These are phyloP conservation scores for Pterocles orientalis DNA, from an alignment of 2,113 vertebrate genomes.

Conservation along the genomic window DNA sequence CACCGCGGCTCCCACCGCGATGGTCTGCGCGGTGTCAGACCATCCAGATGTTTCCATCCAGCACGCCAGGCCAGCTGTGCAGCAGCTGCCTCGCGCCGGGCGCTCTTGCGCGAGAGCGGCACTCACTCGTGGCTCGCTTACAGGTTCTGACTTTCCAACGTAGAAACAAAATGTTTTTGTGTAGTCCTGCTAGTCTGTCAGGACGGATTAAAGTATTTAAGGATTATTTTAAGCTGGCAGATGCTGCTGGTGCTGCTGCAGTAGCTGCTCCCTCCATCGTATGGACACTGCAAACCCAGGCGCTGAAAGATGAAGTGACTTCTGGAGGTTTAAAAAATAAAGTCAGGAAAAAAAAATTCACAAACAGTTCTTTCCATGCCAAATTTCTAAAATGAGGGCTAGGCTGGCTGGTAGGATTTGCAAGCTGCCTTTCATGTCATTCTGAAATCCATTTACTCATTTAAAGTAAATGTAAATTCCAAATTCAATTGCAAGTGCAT, in stretches of 20 bases:
- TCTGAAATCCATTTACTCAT: background rate
- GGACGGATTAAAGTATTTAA: background rate
- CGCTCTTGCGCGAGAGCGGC: background rate
- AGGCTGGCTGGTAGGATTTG: background rate
- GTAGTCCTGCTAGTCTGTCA: background rate
- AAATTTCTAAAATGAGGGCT: background rate
- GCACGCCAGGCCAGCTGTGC: conserved; percentile 65
- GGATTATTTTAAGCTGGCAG: background rate
- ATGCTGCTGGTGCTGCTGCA: background rate
- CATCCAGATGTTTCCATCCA: conserved; percentile 70
- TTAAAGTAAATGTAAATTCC: background rate
- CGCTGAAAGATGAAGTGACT: background rate
- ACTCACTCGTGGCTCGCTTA: background rate
- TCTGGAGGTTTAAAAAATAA: background rate
- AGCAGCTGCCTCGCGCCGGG: conserved; percentile 58
- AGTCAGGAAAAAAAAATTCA: background rate
- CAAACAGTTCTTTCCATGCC: background rate
- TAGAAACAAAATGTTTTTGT: background rate
- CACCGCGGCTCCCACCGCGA: background rate
- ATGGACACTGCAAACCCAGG: background rate
- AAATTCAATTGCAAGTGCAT: too few species aligned
- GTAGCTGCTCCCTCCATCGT: background rate
- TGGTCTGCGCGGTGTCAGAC: background rate
- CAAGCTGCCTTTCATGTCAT: background rate
- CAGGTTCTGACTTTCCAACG: background rate